Evolutionary conservation across 2,888 invertebrate species (phyloP), one percentile per base, ranked within the genome.

Genomic region (Strigamia crassipes): DNA sequence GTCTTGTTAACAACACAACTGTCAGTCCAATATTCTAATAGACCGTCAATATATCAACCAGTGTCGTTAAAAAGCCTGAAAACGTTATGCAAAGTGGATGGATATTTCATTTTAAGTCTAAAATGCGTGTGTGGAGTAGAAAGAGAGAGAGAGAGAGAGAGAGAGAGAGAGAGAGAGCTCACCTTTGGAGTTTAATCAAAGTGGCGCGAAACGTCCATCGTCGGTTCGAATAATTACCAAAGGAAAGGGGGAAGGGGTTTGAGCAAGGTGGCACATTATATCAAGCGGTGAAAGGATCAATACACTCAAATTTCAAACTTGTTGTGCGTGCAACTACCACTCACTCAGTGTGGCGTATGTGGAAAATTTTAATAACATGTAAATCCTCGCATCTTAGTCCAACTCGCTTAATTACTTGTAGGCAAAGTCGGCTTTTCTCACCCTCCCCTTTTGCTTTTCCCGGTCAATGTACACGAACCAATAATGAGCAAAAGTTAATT

Each of bases 301-400:
- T 80, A 80, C 51, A 27, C 80, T 80, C 80, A 80, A 80, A 80
- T 80, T 80, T 80, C 80, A 80, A 80, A 80, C 51, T 80, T 80
- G 61, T 80, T 80, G 80, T 80, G 80, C 51, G 51, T 80, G 80
- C 80, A 80, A 61, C 61, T 61, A 61, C 61, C 61, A 61, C 61
- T 80, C 46, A 41, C 80, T 27, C 56, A 38, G 81, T 81, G 42
- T 41, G 77, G 61, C 61, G 61, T 61, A 61, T 18, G 61, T 61
- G 61, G 61, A 61, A 81, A 81, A 81, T 81, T 81, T 81, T 81
- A 81, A 81, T 81, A 81, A 81, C 81, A 81, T 81, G 81, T 81
- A 81, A 81, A 81, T 81, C 81, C 81, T 21, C 34, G 81, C 73
- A 81, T 81, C 81, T 77, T 66, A 81, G 81, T 51, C 41, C 23